phyloP scores from a whole-genome alignment of 2,113 vertebrate species.

The Chaetorhynchus papuensis region DNA sequence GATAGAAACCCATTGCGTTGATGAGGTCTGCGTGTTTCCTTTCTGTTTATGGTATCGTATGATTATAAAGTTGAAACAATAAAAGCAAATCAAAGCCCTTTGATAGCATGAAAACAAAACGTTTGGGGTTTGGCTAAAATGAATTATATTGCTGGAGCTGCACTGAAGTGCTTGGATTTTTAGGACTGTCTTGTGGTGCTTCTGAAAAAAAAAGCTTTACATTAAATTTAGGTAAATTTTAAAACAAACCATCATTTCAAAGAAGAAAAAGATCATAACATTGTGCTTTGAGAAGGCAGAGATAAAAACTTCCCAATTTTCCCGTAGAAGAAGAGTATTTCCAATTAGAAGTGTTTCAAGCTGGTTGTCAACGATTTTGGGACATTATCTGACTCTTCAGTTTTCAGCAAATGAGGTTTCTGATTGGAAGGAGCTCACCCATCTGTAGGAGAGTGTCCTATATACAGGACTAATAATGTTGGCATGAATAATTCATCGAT shows the following conservation, averaged over 20 bases:
- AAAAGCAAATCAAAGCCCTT: conserved; percentile 43
- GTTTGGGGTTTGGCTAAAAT: neutral
- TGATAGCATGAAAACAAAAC: conserved; percentile 8
- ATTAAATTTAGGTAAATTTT: neutral
- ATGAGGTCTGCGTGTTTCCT: neutral
- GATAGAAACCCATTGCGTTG: neutral
- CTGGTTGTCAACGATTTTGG: neutral
- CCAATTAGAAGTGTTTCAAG: conserved; percentile 25
- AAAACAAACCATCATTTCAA: neutral
- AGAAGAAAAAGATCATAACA: neutral
- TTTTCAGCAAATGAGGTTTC: conserved; percentile 30
- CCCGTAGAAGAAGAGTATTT: neutral
- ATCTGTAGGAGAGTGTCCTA: conserved; percentile 47
- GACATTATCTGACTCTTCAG: conserved; percentile 22
- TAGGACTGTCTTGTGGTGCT: neutral
- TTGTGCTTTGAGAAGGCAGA: neutral
- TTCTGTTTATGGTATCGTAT: neutral
- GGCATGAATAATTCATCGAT: conserved; percentile 46
- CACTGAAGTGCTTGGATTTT: neutral
- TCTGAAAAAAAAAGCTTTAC: neutral
- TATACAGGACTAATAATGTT: conserved; percentile 33
- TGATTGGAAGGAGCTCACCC: conserved; percentile 37
- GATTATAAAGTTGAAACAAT: conserved; percentile 31
- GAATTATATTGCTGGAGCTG: neutral
- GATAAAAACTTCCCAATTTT: neutral